A percentile compares a stretch with the other conserved stretches of the same genome.
Conservation (phyloP, 2,888 invertebrate species). For the Andrena dorsata region DNA sequence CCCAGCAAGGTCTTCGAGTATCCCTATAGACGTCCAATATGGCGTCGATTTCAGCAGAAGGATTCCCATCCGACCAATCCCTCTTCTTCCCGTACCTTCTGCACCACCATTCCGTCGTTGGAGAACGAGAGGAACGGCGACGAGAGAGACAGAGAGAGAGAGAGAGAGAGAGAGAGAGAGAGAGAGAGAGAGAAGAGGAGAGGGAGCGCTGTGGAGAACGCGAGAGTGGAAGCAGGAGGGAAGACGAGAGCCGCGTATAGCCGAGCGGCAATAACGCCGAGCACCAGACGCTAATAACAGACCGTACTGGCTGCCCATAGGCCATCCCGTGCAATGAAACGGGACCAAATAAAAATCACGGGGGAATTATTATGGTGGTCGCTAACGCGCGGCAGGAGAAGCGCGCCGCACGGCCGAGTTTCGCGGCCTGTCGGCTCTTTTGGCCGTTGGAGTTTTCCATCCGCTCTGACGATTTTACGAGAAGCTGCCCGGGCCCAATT, state of each 20-base stretch:
- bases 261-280: constrained; percentile 84
- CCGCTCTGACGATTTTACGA: constrained; percentile 61
- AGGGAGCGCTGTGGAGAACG: constrained; percentile 16
- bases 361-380: constrained; percentile 85
- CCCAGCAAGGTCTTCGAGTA: constrained; percentile 20
- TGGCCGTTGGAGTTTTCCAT: constrained; percentile 54
- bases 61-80: constrained; percentile 80
- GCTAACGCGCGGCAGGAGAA: constrained; percentile 66
- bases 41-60: constrained; percentile 76
- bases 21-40: constrained; percentile 67
- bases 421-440: constrained; percentile 26
- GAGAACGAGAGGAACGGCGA: constrained; percentile 57
- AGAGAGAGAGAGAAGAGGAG: constrained; percentile 14
- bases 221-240: constrained; percentile 60
- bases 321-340: constrained; percentile 84
- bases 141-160: constrained; percentile 30
- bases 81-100: constrained; percentile 73
- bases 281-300: constrained; percentile 85
- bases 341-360: constrained; percentile 83
- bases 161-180: constrained; percentile 29
- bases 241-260: constrained; percentile 78
- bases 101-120: constrained; percentile 74
- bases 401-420: constrained; percentile 57
- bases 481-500: constrained; percentile 44
- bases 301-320: constrained; percentile 84